These are phyloP conservation scores for Cuculus canorus DNA, from an alignment of 2,797 vertebrate genomes.

Conservation along the genomic window DNA sequence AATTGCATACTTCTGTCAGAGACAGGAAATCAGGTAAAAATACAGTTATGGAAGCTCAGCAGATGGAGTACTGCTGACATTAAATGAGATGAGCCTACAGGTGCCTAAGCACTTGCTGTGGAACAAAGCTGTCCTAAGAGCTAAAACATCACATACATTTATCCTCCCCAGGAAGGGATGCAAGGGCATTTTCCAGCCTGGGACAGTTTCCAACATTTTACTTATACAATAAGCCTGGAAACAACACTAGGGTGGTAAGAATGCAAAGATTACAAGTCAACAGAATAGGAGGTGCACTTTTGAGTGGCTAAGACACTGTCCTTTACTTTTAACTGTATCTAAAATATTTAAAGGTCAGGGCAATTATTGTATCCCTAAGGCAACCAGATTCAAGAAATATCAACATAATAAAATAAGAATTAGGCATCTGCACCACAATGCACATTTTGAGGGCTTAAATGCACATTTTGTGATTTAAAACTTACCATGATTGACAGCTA, in stretches of 20 bases:
- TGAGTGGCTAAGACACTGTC: background rate
- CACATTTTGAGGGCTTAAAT: background rate
- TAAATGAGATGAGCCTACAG: background rate
- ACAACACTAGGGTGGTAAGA: background rate
- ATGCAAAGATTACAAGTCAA: background rate
- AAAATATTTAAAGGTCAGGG: background rate
- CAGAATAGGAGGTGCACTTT: background rate
- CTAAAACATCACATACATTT: background rate
- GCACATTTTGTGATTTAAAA: background rate
- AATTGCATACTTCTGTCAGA: background rate
- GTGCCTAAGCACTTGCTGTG: background rate
- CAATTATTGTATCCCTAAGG: background rate
- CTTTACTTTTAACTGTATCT: background rate
- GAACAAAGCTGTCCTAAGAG: background rate
- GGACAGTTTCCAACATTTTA: background rate
- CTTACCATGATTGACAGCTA: constrained; percentile 96
- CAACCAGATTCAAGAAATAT: background rate
- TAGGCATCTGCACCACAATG: background rate
- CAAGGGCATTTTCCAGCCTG: too few relatives aligned
- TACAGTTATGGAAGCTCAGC: background rate
- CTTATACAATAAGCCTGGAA: background rate
- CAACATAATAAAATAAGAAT: background rate
- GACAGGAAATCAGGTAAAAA: background rate
- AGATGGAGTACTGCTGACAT: background rate
- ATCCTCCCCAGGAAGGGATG: background rate